Evolutionary conservation across 2,888 invertebrate genomes (phyloP).

Genomic region (Ethmia dodecea): DNA sequence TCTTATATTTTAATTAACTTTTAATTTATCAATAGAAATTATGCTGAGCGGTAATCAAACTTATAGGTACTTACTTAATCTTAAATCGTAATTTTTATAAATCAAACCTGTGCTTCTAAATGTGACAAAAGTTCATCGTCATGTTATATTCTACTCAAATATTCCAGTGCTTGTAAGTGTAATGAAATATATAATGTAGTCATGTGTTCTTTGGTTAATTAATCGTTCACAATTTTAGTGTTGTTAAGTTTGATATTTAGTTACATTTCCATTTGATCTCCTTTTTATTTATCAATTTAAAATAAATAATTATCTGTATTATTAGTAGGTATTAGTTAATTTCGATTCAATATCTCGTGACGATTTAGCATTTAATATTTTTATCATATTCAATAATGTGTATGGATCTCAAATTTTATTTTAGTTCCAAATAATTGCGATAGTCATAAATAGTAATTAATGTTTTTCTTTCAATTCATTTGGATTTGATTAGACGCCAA

Average conservation of each 20-base stretch:
- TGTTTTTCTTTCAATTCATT: slow-evolving; percentile 40
- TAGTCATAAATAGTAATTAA: slow-evolving; percentile 57
- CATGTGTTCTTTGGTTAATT: slow-evolving; percentile 10
- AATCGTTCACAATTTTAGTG: slow-evolving; percentile 33
- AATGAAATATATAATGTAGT: neutral
- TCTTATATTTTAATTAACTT: slow-evolving; percentile 9
- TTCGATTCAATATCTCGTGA: slow-evolving; percentile 23
- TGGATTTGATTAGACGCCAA: slow-evolving; percentile 61
- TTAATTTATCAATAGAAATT: slow-evolving; percentile 1
- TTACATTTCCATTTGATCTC: slow-evolving; percentile 72
- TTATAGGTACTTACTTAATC: too few relatives aligned
- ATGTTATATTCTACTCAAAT: neutral
- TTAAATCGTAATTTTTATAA: slow-evolving; percentile 14
- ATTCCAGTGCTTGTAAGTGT: neutral
- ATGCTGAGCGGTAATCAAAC: slow-evolving; percentile 25
- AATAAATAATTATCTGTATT: slow-evolving; percentile 48
- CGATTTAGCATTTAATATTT: slow-evolving; percentile 37
- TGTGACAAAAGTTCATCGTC: neutral
- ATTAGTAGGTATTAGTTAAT: slow-evolving; percentile 67
- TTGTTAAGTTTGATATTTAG: slow-evolving; percentile 64
- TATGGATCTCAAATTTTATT: slow-evolving; percentile 67
- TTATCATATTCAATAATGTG: slow-evolving; percentile 31
- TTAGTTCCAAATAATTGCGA: slow-evolving; percentile 69
- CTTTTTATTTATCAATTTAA: slow-evolving; percentile 63
- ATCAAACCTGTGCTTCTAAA: slow-evolving; percentile 1